These are phyloP conservation scores for Perizoma flavofasciatum DNA, from an alignment of 2,888 invertebrate species.

Conservation along the genomic window DNA sequence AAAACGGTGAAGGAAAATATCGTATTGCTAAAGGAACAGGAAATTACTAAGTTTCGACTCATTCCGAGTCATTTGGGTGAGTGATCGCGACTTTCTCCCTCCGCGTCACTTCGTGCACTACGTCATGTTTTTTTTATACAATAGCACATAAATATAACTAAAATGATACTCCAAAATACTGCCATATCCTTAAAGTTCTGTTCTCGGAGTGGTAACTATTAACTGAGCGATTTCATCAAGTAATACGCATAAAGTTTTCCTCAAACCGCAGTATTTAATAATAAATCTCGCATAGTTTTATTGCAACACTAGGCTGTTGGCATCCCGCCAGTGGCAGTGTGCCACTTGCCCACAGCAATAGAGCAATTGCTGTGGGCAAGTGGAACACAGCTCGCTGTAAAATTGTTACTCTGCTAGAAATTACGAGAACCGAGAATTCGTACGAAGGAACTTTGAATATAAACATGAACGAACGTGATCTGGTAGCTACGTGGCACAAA, in stretches of 20 bases:
- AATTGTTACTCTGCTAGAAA: background rate
- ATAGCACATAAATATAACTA: too few relatives aligned
- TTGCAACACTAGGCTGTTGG: slow-evolving; percentile 23
- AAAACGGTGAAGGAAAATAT: too few relatives aligned
- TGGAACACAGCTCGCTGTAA: slow-evolving; percentile 6
- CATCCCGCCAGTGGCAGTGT: slow-evolving; percentile 17
- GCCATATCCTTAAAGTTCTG: too few relatives aligned
- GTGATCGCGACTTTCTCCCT: too few relatives aligned
- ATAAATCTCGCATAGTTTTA: slow-evolving; percentile 21
- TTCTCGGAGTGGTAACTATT: too few relatives aligned
- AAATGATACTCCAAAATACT: too few relatives aligned
- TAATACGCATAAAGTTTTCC: background rate
- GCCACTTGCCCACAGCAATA: too few relatives aligned
- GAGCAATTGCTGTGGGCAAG: background rate
- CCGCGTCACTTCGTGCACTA: too few relatives aligned
- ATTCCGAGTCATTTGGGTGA: too few relatives aligned
- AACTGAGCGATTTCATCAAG: slow-evolving; percentile 3
- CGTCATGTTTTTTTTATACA: too few relatives aligned
- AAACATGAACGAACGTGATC: background rate
- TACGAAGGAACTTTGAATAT: background rate
- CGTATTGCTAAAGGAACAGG: too few relatives aligned
- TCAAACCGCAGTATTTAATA: slow-evolving; percentile 10
- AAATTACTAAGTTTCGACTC: too few relatives aligned
- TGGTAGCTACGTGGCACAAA: background rate
- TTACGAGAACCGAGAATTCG: slow-evolving; percentile 12